Percentiles rank a stretch among this genome's conserved stretches.
Conservation (phyloP, 2,113 vertebrate genomes). For the Nycticryphes semicollaris region DNA sequence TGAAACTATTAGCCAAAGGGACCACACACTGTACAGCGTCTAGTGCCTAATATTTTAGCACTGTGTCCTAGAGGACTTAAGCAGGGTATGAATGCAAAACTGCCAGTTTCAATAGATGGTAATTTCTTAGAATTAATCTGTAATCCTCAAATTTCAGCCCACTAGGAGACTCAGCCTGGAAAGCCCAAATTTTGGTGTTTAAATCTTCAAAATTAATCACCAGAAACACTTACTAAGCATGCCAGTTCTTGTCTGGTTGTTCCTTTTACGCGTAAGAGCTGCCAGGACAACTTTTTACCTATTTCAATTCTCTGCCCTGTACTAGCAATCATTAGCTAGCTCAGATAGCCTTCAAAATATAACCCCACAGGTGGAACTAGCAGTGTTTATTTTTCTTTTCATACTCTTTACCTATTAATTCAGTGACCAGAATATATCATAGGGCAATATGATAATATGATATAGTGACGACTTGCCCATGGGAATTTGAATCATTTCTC, state of each 20-base stretch:
- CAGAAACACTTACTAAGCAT: not conserved
- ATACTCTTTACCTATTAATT: not conserved
- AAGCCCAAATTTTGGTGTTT: not conserved
- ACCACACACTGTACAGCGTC: not conserved
- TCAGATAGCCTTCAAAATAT: not conserved
- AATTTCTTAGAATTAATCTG: not conserved
- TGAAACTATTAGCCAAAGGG: constrained; percentile 19
- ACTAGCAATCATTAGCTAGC: not conserved
- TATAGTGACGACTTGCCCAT: not conserved
- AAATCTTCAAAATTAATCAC: not conserved
- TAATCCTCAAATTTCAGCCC: not conserved
- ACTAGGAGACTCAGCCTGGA: not conserved
- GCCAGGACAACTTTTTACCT: not conserved
- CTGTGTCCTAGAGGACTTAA: not conserved
- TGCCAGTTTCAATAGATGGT: not conserved
- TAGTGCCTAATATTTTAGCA: not conserved
- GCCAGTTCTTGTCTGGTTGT: not conserved
- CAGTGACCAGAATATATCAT: not conserved
- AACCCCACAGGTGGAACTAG: not conserved
- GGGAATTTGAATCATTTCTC: not conserved
- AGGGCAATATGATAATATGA: not conserved
- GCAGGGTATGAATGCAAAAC: not conserved
- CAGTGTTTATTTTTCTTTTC: not conserved
- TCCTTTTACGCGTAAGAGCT: not conserved
- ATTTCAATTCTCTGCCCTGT: not conserved